phyloP scores from a whole-genome alignment of 1,140 invertebrate species.

The Mya arenaria region DNA sequence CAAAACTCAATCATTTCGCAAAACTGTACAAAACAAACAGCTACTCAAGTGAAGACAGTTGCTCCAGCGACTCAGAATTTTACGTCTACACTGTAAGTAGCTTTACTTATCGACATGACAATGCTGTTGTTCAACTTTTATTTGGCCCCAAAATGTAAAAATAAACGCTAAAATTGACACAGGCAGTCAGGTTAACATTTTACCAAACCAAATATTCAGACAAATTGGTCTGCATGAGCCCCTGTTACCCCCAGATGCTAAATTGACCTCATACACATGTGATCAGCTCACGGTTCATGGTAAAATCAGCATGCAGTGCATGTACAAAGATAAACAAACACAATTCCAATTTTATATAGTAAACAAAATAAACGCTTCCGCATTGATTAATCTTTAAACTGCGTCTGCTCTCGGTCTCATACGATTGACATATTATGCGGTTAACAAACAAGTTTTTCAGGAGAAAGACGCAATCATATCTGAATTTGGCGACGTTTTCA shows the following conservation, averaged over 20 bases:
- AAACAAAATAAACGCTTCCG: neutral
- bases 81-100: neutral
- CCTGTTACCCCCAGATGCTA: neutral
- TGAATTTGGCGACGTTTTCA: slow-evolving; percentile 19
- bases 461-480: slow-evolving; percentile 53
- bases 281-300: neutral
- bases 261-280: neutral
- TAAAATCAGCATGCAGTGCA: neutral
- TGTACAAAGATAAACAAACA: neutral
- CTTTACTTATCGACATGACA: neutral
- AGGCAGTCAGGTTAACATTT: slow-evolving; percentile 33
- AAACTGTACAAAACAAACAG: neutral
- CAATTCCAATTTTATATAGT: neutral
- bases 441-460: neutral
- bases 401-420: neutral
- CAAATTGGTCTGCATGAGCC: neutral
- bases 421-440: slow-evolving; percentile 6
- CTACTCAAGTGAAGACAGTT: slow-evolving; percentile 20
- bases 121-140: slow-evolving; percentile 1
- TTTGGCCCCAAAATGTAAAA: too few relatives aligned
- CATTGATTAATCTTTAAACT: neutral
- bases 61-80: too few relatives aligned
- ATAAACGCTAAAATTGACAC: neutral
- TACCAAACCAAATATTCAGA: neutral
- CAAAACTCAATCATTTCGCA: slow-evolving; percentile 41